Evolutionary conservation across 2,113 vertebrate genomes (phyloP).

Genomic region (Orthonyx spaldingii): DNA sequence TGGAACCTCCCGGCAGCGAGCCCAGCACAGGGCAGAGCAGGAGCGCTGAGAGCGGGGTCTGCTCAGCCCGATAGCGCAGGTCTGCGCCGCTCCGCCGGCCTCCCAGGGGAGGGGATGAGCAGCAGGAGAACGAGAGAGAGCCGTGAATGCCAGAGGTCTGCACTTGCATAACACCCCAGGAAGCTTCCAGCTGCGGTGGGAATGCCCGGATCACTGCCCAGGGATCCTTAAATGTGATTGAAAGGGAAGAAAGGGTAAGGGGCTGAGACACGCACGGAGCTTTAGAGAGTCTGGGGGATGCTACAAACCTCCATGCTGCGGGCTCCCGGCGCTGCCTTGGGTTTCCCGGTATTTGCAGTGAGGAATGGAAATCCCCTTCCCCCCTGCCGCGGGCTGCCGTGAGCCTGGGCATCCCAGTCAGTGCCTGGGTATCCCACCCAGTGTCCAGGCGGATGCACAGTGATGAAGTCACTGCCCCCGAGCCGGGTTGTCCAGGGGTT

Average conservation of each 20-base stretch:
- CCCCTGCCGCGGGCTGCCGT: background rate
- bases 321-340: background rate
- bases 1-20: background rate
- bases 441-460: background rate
- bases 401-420: background rate
- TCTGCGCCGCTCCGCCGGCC: background rate
- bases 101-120: background rate
- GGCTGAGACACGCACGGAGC: rapidly evolving
- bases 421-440: background rate
- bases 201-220: background rate
- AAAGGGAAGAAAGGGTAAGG: background rate
- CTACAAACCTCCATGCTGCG: rapidly evolving
- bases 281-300: background rate
- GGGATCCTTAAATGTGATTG: background rate
- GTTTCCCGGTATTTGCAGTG: background rate
- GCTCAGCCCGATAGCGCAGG: background rate
- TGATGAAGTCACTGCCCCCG: background rate
- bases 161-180: background rate
- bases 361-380: background rate
- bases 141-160: background rate
- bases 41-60: background rate
- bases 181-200: background rate
- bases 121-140: background rate
- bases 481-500: background rate
- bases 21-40: background rate